Evolutionary conservation across 2,113 vertebrate genomes (phyloP).

Genomic region (Chelonoidis abingdonii): DNA sequence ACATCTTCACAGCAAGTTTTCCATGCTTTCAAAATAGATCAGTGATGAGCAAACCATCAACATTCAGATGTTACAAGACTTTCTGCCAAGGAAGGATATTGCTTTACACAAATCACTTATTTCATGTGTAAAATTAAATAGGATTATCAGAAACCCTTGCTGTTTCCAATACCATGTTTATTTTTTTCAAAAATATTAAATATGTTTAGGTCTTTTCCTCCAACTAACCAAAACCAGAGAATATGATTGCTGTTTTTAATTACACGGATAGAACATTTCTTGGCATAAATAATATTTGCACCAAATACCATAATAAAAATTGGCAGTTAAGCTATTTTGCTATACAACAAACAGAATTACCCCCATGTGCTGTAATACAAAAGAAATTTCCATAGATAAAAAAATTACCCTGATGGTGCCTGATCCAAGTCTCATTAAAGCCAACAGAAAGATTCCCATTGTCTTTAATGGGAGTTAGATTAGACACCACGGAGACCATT

Average conservation of each 20-base stretch:
- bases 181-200: neutral
- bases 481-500: neutral
- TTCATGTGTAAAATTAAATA: neutral
- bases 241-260: neutral
- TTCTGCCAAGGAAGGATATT: neutral
- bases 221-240: neutral
- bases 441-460: neutral
- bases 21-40: constrained; percentile 1
- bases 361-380: neutral
- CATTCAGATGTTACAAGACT: neutral
- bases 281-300: neutral
- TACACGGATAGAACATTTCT: neutral
- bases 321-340: neutral
- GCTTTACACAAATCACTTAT: neutral
- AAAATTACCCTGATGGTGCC: neutral
- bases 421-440: neutral
- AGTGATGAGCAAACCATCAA: neutral
- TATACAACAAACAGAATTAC: neutral
- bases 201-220: neutral
- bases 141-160: neutral
- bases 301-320: neutral
- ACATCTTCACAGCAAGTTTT: neutral
- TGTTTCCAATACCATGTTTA: neutral
- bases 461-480: neutral
- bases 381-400: neutral